These are phyloP conservation scores for Montipora capitata DNA, from an alignment of 92 coral and sea anemone species.

Conservation along the genomic window DNA sequence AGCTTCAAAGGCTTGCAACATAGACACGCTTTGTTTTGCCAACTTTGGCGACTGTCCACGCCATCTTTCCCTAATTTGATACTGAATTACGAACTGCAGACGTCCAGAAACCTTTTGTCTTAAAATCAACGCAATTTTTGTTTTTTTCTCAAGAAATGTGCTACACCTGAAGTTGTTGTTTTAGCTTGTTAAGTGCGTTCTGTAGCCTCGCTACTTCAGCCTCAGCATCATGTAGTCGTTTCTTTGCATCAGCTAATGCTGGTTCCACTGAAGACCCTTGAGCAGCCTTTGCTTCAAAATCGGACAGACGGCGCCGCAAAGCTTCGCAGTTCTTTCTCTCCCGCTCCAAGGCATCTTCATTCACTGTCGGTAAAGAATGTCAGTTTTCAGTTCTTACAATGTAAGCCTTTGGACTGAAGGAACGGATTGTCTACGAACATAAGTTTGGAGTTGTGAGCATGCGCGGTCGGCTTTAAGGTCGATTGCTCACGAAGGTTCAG, in stretches of 20 bases:
- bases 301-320: conserved; percentile 80
- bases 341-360: conserved; percentile 83
- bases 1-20: no score
- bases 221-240: conserved; percentile 83
- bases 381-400: neutral
- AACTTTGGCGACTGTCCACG: no score
- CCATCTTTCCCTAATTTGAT: no score
- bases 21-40: no score
- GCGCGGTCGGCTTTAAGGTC: no score
- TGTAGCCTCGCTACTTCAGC: conserved; percentile 85
- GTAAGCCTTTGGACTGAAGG: no score
- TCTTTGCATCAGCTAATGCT: conserved; percentile 84
- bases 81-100: no score
- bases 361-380: neutral
- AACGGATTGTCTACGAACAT: no score
- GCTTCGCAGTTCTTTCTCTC: conserved; percentile 77
- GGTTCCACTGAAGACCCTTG: conserved; percentile 79
- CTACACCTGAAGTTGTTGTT: conserved; percentile 91
- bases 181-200: conserved; percentile 83
- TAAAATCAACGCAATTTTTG: neutral
- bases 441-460: no score
- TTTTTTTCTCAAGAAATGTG: neutral
- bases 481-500: no score
- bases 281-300: conserved; percentile 76
- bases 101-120: no score